These are phyloP conservation scores for Orthonychiurus folsomi DNA, from an alignment of 2,888 invertebrate genomes.

Conservation along the genomic window DNA sequence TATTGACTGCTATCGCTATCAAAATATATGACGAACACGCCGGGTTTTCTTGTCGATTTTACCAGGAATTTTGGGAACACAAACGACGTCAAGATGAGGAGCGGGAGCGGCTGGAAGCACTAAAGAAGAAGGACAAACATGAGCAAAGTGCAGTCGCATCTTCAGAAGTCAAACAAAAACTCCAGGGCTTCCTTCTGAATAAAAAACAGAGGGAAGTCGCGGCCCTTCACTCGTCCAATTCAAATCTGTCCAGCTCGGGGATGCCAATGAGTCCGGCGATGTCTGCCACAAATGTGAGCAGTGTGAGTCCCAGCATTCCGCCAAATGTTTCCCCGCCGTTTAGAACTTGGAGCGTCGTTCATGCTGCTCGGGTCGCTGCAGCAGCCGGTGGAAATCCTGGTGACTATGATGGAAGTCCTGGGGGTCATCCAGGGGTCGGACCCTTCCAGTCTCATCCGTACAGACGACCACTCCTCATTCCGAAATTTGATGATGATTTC, in stretches of 20 bases:
- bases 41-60: no score
- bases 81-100: conserved; percentile 48
- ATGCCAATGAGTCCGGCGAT: conserved; percentile 19
- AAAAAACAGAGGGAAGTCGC: conserved; percentile 64
- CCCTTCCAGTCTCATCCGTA: conserved; percentile 46
- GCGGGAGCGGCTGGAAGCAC: conserved; percentile 65
- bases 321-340: conserved; percentile 23
- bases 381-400: conserved; percentile 14
- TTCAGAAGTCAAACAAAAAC: conserved; percentile 88
- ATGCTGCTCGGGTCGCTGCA: conserved; percentile 15
- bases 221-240: conserved; percentile 8
- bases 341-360: conserved; percentile 25
- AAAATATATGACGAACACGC: no score
- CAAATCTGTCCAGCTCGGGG: conserved; percentile 10
- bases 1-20: no score
- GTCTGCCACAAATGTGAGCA: conserved; percentile 10
- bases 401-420: conserved; percentile 13
- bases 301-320: conserved; percentile 12
- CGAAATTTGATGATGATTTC: conserved; percentile 66
- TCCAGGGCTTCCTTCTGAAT: conserved; percentile 73
- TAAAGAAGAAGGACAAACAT: conserved; percentile 86
- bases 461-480: conserved; percentile 46
- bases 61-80: conserved; percentile 72
- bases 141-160: conserved; percentile 95
- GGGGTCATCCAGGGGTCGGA: conserved; percentile 26